Conservation (phyloP, 2,888 invertebrate species). For the Nasonia oneida region DNA sequence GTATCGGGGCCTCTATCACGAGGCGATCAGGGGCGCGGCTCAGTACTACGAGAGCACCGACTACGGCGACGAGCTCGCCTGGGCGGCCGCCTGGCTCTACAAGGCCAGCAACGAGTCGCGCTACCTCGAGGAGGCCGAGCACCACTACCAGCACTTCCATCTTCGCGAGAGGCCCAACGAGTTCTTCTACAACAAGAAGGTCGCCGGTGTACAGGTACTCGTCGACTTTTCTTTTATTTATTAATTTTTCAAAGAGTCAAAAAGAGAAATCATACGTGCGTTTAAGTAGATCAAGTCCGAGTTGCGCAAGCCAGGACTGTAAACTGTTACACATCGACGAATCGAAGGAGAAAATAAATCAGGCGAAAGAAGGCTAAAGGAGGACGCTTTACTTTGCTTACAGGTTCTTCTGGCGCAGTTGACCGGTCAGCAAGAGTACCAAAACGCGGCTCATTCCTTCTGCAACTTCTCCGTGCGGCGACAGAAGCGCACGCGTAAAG, state of each 20-base stretch:
- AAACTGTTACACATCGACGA: too few relatives aligned
- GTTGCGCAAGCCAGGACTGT: too few relatives aligned
- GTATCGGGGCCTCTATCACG: constrained; percentile 80
- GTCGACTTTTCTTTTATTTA: background rate
- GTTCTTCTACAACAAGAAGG: constrained; percentile 82
- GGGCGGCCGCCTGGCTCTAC: constrained; percentile 82
- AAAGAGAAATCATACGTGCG: too few relatives aligned
- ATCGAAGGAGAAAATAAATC: background rate
- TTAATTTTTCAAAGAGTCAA: background rate
- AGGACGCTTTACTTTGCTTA: background rate
- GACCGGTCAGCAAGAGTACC: constrained; percentile 78
- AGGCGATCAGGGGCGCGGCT: constrained; percentile 80
- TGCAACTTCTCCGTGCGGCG: constrained; percentile 79
- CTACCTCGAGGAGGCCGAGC: constrained; percentile 80
- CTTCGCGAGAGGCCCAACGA: constrained; percentile 80
- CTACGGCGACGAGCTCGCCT: constrained; percentile 82
- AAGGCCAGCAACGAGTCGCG: constrained; percentile 80
- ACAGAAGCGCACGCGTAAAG: constrained; percentile 80
- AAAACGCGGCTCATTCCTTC: constrained; percentile 78
- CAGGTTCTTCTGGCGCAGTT: constrained; percentile 80
- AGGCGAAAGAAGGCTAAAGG: background rate
- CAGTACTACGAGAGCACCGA: constrained; percentile 80
- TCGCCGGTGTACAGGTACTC: constrained; percentile 80
- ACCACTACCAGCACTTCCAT: constrained; percentile 79
- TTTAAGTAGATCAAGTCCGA: too few relatives aligned